A percentile compares a stretch with the other conserved stretches of the same genome.
Evolutionary conservation across 2,797 vertebrate species (phyloP).

Genomic region (Rallus crepitans): DNA sequence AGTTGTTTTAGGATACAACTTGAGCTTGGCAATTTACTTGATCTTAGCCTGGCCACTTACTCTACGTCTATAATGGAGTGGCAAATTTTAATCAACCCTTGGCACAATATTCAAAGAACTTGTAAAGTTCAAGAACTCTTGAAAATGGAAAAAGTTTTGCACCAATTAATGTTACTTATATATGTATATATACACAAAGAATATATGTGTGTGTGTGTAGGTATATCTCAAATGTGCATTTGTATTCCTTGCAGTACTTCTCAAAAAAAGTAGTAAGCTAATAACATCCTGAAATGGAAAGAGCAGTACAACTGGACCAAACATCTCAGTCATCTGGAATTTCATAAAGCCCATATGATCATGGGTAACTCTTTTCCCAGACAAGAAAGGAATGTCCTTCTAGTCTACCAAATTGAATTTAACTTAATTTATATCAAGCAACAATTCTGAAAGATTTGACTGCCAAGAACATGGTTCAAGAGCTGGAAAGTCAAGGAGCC

Average conservation of each 20-base stretch:
- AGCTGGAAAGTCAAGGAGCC: not conserved
- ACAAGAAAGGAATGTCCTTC: not conserved
- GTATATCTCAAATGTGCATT: not conserved
- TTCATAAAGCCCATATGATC: not conserved
- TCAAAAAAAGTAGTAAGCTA: conserved; percentile 10
- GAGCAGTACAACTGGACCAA: not conserved
- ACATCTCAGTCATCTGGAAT: not conserved
- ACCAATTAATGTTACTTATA: not conserved
- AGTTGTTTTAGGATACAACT: not conserved
- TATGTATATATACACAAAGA: not conserved
- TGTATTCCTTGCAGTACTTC: not conserved
- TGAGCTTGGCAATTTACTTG: not conserved
- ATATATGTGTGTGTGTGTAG: fast-evolving
- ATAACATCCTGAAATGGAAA: not conserved
- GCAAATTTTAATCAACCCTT: not conserved
- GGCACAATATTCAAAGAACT: not conserved
- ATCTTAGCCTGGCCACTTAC: not conserved
- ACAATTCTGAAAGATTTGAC: not conserved
- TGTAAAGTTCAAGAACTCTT: not conserved
- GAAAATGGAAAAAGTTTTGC: not conserved
- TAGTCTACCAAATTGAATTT: not conserved
- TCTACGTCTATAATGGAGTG: not conserved
- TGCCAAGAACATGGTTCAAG: not conserved
- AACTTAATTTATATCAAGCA: not conserved
- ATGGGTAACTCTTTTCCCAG: not conserved